Percentiles rank a stretch among this genome's conserved stretches.
phyloP scores from a whole-genome alignment of 2,888 invertebrate species.

The Scaeva pyrastri region DNA sequence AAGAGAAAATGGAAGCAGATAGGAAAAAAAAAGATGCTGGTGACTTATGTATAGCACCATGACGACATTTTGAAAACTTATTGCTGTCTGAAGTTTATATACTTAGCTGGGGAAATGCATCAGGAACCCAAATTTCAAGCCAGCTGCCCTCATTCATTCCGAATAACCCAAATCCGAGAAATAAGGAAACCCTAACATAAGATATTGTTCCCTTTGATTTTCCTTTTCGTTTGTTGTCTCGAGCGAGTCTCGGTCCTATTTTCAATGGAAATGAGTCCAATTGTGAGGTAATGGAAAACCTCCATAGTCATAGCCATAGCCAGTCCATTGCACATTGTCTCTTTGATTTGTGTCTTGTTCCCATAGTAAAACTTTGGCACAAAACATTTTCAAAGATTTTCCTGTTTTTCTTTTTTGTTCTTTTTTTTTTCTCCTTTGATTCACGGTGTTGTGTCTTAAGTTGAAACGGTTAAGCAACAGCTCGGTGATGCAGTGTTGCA shows the following conservation, averaged over 20 bases:
- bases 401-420: slow-evolving; percentile 46
- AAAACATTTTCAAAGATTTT: slow-evolving; percentile 60
- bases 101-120: slow-evolving; percentile 42
- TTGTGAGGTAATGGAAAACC: slow-evolving; percentile 65
- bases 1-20: no score
- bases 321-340: slow-evolving; percentile 63
- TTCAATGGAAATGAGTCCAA: slow-evolving; percentile 66
- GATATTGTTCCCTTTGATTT: slow-evolving; percentile 41
- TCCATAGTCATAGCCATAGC: no score
- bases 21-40: no score
- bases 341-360: slow-evolving; percentile 73
- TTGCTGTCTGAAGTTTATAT: not conserved
- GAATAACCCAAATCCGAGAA: slow-evolving; percentile 4
- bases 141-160: slow-evolving; percentile 42
- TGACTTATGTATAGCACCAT: slow-evolving; percentile 12
- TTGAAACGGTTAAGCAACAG: slow-evolving; percentile 61
- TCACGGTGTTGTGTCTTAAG: slow-evolving; percentile 11
- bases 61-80: slow-evolving; percentile 21
- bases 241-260: slow-evolving; percentile 44
- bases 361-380: slow-evolving; percentile 70
- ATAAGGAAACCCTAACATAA: slow-evolving; percentile 21
- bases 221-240: slow-evolving; percentile 24
- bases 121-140: slow-evolving; percentile 47
- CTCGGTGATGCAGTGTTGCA: not conserved
- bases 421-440: slow-evolving; percentile 21